These are phyloP conservation scores for Girardinus metallicus DNA, from an alignment of 2,797 vertebrate species.

Conservation along the genomic window DNA sequence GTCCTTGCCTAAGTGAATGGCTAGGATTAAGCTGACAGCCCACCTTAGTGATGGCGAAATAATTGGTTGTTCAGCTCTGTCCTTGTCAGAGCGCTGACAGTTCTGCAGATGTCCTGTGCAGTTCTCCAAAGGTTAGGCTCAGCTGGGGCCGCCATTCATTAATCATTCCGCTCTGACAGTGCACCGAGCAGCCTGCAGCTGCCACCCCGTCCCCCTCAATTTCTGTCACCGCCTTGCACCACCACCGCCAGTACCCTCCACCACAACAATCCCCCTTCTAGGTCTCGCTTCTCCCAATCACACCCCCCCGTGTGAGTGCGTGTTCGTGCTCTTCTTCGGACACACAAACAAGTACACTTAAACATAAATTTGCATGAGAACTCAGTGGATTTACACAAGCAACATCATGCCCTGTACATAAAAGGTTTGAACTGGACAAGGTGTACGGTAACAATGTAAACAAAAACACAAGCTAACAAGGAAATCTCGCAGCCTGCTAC, in stretches of 20 bases:
- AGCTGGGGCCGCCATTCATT: conserved; percentile 99
- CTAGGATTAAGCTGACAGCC: conserved; percentile 99
- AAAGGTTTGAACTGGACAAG: conserved; percentile 62
- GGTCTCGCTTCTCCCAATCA: conserved; percentile 54
- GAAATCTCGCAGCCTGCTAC: conserved; percentile 45
- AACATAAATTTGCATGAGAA: conserved; percentile 80
- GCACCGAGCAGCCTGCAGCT: conserved; percentile 96
- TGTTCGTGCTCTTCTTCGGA: conserved; percentile 67
- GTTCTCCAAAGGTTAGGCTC: conserved; percentile 99
- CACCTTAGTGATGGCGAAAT: conserved; percentile 99
- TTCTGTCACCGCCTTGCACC: conserved; percentile 86
- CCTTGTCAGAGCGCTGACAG: conserved; percentile 99
- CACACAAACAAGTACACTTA: conserved; percentile 78
- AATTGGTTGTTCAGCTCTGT: conserved; percentile 99
- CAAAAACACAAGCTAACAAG: conserved; percentile 51
- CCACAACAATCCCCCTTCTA: conserved; percentile 53
- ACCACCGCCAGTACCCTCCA: conserved; percentile 63
- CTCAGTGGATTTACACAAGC: conserved; percentile 73
- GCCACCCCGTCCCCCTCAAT: conserved; percentile 91
- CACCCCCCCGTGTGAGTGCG: conserved; percentile 64
- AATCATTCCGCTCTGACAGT: conserved; percentile 99
- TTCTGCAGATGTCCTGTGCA: conserved; percentile 99
- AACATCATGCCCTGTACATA: conserved; percentile 62
- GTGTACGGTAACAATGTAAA: conserved; percentile 62
- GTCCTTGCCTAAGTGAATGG: conserved; percentile 99